phyloP scores from a whole-genome alignment of 2,113 vertebrate genomes.

The Dolichallabes microphthalmus region DNA sequence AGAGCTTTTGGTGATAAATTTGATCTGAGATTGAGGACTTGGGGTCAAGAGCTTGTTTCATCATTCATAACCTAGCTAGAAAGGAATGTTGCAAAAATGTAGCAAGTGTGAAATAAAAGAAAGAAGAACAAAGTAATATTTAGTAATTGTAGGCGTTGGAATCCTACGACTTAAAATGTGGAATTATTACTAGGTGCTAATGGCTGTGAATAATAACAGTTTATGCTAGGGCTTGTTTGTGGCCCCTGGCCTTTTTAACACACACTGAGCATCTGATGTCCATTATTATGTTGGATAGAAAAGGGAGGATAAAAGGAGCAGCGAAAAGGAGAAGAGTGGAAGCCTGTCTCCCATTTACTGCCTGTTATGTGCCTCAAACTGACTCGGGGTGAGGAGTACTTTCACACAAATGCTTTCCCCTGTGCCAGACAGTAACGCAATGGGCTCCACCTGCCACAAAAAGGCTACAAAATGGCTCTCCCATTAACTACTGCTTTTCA shows the following conservation, averaged over 20 bases:
- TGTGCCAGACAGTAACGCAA: background rate
- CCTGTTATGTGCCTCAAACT: background rate
- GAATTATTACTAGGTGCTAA: slow-evolving; percentile 5
- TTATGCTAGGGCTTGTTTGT: slow-evolving; percentile 2
- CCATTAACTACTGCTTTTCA: background rate
- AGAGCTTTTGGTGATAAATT: background rate
- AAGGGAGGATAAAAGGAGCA: background rate
- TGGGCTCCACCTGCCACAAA: background rate
- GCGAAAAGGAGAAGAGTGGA: background rate
- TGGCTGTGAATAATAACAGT: slow-evolving; percentile 11
- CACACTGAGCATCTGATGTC: slow-evolving; percentile 7
- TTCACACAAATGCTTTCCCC: slow-evolving; percentile 4
- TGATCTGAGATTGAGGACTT: background rate
- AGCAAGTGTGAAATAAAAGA: background rate
- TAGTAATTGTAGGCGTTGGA: background rate
- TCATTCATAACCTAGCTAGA: background rate
- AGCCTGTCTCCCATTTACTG: background rate
- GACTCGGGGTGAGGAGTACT: slow-evolving; percentile 13
- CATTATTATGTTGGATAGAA: slow-evolving; percentile 11
- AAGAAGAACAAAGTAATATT: background rate
- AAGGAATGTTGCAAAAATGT: background rate
- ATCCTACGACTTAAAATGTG: background rate
- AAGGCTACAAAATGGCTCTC: background rate
- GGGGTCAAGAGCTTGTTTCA: background rate
- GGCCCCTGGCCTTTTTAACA: slow-evolving; percentile 19